phyloP scores from a whole-genome alignment of 2,113 vertebrate genomes.

The Odontesthes bonariensis region DNA sequence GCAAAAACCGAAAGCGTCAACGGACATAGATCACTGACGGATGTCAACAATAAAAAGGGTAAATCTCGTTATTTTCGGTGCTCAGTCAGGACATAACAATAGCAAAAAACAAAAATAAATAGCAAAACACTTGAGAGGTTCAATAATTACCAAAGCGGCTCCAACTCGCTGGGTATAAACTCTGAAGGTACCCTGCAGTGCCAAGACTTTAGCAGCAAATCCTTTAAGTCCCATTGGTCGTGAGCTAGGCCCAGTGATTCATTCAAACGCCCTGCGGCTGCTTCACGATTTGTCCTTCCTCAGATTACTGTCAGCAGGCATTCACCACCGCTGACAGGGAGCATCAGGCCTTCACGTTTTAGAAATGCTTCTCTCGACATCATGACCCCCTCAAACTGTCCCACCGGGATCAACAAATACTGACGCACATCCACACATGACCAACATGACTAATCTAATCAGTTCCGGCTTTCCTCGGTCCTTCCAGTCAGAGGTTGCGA shows the following conservation, averaged over 20 bases:
- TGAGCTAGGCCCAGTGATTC: background rate
- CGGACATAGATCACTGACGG: too few species aligned
- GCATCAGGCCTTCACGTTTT: background rate
- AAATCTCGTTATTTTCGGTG: too few species aligned
- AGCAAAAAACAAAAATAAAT: too few species aligned
- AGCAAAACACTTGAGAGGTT: too few species aligned
- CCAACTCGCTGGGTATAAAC: background rate
- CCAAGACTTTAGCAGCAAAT: background rate
- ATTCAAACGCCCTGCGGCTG: background rate
- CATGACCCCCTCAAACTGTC: background rate
- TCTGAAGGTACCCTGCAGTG: background rate
- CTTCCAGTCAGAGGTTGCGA: background rate
- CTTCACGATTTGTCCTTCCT: background rate
- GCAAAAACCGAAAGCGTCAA: too few species aligned
- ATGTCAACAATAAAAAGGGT: too few species aligned
- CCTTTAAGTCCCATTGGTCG: background rate
- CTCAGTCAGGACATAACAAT: too few species aligned
- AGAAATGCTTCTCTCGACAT: background rate
- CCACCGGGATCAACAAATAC: background rate
- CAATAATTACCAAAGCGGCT: background rate
- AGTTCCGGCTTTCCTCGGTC: background rate
- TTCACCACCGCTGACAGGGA: background rate
- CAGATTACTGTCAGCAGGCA: background rate
- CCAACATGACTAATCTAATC: background rate
- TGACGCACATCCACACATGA: background rate